Base-by-base conservation (phyloP, 2,888 invertebrate genomes). In the Salpingus planirostris region DNA sequence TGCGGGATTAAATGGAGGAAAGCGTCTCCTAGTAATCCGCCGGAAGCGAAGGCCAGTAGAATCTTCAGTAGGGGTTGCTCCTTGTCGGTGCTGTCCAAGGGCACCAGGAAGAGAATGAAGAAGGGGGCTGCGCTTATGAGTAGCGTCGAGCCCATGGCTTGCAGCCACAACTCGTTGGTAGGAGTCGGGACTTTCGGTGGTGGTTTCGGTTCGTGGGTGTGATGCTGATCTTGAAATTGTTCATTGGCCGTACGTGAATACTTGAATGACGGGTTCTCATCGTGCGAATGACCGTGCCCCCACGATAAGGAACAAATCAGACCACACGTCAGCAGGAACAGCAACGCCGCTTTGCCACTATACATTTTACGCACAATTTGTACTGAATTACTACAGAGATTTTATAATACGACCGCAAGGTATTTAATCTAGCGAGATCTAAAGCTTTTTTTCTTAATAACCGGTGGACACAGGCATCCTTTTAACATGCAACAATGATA, bases 1-100 rank as follows among this genome's bases (percentile, higher is more conserved):
- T 99, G 98, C 1, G 98, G 98, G 57, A 99, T 98, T 42, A 99
- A 70, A 68, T 99, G 98, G 3, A 99, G 73, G 64, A 99, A 99
- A 0, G 98, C 97, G 70, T 99, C 98, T 4, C 98, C 98, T 1
- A 99, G 71, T 8, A 99, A 72, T 25, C 98, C 92, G 24, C 95
- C 92, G 1, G 93, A 91, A 1, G 93, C 95, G 66, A 95, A 95
- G 10, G 91, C 89, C 25, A 95, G 65, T 27, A 95, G 70, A 37
- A 96, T 76, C 67, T 96, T 97, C 4, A 97, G 68, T 21, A 91
- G 67, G 1, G 91, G 85, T 60, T 88, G 78, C 60, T 88, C 84
- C 52, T 86, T 82, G 32, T 80, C 76, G 14, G 79, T 79, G 42
- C 85, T 87, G 54, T 95, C 89, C 32, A 98, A 69, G 0, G 96